Conservation (phyloP, 2,113 vertebrate species). For the Muntiacus muntjak region DNA sequence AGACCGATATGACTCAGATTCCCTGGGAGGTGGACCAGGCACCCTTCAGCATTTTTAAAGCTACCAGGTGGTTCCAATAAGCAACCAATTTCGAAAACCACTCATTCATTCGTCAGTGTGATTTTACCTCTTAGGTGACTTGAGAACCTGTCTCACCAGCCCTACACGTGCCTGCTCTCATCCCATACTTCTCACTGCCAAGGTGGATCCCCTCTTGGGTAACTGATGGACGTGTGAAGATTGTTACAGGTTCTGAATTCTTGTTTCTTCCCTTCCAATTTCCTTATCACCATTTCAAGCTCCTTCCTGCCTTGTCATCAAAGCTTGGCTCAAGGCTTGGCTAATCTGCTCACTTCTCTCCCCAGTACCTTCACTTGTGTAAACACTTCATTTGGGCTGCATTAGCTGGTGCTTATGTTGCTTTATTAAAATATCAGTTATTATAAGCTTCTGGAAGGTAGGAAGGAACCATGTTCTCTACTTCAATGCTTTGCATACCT, state of each 20-base stretch:
- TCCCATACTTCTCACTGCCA: neutral
- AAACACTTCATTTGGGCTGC: neutral
- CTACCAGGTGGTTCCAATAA: neutral
- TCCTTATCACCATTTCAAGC: neutral
- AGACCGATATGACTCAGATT: neutral
- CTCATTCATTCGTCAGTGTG: neutral
- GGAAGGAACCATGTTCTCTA: neutral
- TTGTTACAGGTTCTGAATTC: neutral
- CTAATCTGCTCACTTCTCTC: neutral
- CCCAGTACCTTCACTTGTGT: neutral
- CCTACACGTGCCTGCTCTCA: fast-evolving
- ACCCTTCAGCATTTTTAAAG: neutral
- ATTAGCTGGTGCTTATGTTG: neutral
- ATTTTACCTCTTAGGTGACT: neutral
- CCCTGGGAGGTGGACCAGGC: neutral
- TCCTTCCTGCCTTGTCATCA: neutral
- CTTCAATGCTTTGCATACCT: neutral
- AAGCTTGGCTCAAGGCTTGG: neutral
- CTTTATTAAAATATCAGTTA: neutral
- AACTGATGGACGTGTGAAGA: neutral
- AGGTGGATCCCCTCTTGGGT: neutral
- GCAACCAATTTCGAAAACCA: neutral
- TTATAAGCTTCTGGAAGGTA: neutral
- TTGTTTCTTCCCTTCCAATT: neutral
- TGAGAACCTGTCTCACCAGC: neutral